phyloP scores from a whole-genome alignment of 2,113 vertebrate species.

The Menidia beryllina region DNA sequence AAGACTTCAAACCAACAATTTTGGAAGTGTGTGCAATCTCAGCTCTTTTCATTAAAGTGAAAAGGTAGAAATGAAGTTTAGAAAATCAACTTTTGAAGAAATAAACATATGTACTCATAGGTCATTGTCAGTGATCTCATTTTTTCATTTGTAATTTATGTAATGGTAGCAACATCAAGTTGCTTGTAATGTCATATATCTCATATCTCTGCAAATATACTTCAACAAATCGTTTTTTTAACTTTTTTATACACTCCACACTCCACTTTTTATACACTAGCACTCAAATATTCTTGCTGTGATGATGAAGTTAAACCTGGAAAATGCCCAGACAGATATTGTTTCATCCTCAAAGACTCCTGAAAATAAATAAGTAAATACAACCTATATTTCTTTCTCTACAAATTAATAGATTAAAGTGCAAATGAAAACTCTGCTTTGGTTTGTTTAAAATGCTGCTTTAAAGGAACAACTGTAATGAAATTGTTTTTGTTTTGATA shows the following conservation, averaged over 20 bases:
- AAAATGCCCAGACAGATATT: too few species aligned
- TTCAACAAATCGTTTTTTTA: background rate
- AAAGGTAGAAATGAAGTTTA: background rate
- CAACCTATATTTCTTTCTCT: background rate
- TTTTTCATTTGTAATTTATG: constrained; percentile 5
- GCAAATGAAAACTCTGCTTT: background rate
- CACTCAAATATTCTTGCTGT: background rate
- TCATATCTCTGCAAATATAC: constrained; percentile 1
- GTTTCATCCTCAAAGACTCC: background rate
- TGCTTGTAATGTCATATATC: constrained; percentile 27
- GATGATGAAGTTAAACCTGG: background rate
- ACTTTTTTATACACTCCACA: background rate
- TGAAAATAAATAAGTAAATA: background rate
- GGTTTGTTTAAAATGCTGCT: background rate
- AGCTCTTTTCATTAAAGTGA: background rate
- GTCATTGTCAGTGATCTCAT: background rate
- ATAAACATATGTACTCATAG: background rate
- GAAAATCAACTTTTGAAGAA: background rate
- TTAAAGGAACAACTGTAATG: too few species aligned
- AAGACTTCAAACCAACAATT: constrained; percentile 26
- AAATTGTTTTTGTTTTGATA: too few species aligned
- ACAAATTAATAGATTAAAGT: background rate
- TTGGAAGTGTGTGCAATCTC: constrained; percentile 19
- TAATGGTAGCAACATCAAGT: constrained; percentile 7
- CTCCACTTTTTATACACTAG: too few species aligned